Evolutionary conservation across 2,113 vertebrate species (phyloP).

Genomic region (Thinocorus orbignyianus): DNA sequence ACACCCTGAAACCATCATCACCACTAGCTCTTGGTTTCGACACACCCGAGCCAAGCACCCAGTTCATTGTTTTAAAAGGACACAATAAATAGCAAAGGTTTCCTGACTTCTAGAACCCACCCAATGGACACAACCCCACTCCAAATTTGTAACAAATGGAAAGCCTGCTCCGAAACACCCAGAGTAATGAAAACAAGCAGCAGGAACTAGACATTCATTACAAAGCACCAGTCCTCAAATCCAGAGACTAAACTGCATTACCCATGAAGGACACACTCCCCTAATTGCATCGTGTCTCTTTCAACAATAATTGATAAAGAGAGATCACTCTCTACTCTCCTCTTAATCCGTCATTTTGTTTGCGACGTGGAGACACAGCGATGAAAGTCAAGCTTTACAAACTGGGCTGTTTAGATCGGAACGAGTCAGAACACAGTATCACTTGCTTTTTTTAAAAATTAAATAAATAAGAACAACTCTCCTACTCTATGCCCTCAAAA

Average conservation of each 20-base stretch:
- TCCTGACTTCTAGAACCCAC: background rate
- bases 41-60: rapidly evolving
- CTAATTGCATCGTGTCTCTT: background rate
- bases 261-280: background rate
- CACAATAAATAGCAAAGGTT: background rate
- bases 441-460: background rate
- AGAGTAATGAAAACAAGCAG: background rate
- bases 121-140: background rate
- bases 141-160: background rate
- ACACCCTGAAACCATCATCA: no score
- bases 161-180: background rate
- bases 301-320: background rate
- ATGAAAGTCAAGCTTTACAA: background rate
- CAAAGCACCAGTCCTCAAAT: background rate
- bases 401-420: background rate
- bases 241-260: background rate
- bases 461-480: background rate
- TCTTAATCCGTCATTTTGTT: background rate
- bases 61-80: rapidly evolving
- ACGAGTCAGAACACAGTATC: background rate
- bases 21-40: rapidly evolving
- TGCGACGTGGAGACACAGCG: background rate
- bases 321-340: background rate
- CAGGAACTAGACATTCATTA: background rate
- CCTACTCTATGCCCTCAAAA: background rate